Base-by-base conservation (phyloP, 2,888 invertebrate genomes). In the Apeira syringaria region DNA sequence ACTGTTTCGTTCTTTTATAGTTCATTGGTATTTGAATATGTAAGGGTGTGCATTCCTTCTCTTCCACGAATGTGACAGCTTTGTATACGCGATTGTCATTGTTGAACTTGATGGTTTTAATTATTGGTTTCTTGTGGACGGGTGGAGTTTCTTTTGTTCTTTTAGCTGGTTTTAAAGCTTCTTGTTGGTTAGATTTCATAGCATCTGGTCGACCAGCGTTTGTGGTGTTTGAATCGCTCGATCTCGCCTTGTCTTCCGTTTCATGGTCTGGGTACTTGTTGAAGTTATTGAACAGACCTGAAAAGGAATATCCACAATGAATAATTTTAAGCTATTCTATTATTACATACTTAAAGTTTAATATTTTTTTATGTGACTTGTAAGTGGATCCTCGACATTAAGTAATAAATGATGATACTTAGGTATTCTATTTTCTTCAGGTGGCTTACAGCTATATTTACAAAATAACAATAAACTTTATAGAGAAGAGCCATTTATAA, bases 11-110 rank as follows among this genome's bases (percentile, higher is more conserved):
- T 18, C 9, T 30, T 13, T 20, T 34, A 9, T 13, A 25, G 1
- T 12, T 5, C 6, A 20, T 59, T 0, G 78, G 75, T 6, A 80
- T 70, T 8, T 70, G 76, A 0, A 81, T 74, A 33, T 74, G 52
- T 8, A 78, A 38, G 0, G 61, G 54, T 1, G 59, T 60, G 0
- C 51, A 50, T 0, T 43, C 34, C 38, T 61, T 69, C 1, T 63
- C 51, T 2, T 80, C 78, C 0, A 65, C 65, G 35, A 83, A 81
- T 0, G 75, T 72, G 0, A 84, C 79, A 0, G 80, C 69, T 60
- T 83, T 84, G 42, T 62, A 80, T 0, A 68, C 41, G 12, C 41
- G 35, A 31, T 44, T 46, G 13, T 48, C 47, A 29, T 53, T 45
- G 5, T 44, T 49, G 22, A 44, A 10, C 4, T 28, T 35, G 0